phyloP scores from a whole-genome alignment of 92 coral and sea anemone species.

The Zoanthus gigantus region DNA sequence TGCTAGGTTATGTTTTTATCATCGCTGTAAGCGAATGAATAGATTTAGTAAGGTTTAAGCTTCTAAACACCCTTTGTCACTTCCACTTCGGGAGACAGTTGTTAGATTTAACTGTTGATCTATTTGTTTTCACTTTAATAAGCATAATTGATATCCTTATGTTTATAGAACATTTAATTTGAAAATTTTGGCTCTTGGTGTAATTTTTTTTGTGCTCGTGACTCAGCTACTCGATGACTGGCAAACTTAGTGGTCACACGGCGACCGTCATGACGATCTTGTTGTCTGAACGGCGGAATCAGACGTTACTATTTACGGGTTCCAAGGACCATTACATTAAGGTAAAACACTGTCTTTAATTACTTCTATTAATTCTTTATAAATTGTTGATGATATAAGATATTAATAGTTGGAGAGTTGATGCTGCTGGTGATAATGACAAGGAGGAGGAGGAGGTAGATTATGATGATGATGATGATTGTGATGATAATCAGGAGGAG shows the following conservation, averaged over 20 bases:
- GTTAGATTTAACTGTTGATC: no score
- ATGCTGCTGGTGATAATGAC: no score
- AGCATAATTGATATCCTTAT: no score
- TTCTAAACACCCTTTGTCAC: no score
- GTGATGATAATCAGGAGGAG: neutral
- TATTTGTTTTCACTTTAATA: no score
- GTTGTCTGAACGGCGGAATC: constrained; percentile 71
- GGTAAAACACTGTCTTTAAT: constrained; percentile 50
- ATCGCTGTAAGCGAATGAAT: no score
- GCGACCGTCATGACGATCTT: constrained; percentile 94
- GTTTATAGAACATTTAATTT: neutral
- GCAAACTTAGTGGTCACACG: constrained; percentile 96
- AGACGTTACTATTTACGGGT: constrained; percentile 90
- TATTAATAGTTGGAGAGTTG: neutral
- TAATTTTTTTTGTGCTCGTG: neutral
- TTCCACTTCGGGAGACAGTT: no score
- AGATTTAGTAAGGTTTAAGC: no score
- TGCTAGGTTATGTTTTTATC: no score
- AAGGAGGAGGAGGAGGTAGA: neutral
- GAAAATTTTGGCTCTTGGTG: neutral
- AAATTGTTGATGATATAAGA: neutral
- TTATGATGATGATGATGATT: neutral
- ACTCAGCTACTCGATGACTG: constrained; percentile 90
- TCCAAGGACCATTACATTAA: constrained; percentile 97
- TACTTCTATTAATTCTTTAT: neutral